A percentile compares a stretch with the other conserved stretches of the same genome.
These are phyloP conservation scores for Pseudochirops corinnae DNA, from an alignment of 2,797 vertebrate species.

Conservation along the genomic window DNA sequence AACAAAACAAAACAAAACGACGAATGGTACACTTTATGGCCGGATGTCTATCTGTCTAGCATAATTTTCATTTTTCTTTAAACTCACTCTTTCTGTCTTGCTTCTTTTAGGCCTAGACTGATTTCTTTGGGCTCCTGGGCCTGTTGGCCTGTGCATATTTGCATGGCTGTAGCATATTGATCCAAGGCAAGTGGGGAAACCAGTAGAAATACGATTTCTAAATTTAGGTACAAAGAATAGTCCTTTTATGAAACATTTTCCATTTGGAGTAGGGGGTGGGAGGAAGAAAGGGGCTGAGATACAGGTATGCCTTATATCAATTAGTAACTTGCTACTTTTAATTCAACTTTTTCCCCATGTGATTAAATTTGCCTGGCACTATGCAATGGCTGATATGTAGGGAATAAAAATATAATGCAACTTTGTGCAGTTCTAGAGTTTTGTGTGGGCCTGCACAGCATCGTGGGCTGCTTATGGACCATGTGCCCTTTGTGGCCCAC, in stretches of 20 bases:
- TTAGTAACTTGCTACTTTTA: neutral
- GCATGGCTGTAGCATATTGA: neutral
- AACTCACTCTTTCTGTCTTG: neutral
- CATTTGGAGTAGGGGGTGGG: conserved; percentile 27
- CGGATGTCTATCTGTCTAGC: neutral
- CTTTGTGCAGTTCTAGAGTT: neutral
- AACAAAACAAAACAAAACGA: neutral
- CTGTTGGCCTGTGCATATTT: neutral
- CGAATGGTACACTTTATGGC: neutral
- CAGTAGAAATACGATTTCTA: conserved; percentile 35
- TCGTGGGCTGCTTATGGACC: too few species aligned
- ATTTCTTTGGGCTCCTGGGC: neutral
- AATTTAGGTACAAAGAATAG: neutral
- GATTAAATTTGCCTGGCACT: neutral
- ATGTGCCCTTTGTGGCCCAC: too few species aligned
- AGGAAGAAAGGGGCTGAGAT: neutral
- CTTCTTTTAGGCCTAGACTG: neutral
- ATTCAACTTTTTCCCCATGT: neutral
- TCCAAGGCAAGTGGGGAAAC: neutral
- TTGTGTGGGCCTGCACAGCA: too few species aligned
- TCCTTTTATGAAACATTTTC: conserved; percentile 28
- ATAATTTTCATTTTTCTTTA: neutral
- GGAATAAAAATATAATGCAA: neutral
- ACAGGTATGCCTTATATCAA: conserved; percentile 5
- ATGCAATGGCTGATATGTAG: too few species aligned